Evolutionary conservation across 2,797 vertebrate genomes (phyloP), one percentile per base, ranked within the genome.

Genomic region (Lepilemur ruficaudatus): DNA sequence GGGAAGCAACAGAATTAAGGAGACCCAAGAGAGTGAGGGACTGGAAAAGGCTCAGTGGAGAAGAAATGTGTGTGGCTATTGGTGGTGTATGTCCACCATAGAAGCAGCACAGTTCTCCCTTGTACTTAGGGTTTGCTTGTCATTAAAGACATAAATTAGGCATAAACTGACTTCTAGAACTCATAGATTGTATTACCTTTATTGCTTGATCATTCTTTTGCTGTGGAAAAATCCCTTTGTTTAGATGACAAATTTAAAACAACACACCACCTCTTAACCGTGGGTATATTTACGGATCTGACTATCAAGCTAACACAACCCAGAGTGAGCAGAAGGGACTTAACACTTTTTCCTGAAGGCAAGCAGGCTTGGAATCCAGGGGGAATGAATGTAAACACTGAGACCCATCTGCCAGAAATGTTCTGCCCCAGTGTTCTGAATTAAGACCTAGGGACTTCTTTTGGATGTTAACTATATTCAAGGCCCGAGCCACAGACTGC

Each of bases 321-420:
- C 91, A 57, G 91, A 95, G 59, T 32, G 89, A 95, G 87, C 94
- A 97, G 94, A 96, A 97, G 96, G 94, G 80, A 93, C 84, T 73
- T 59, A 59, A 69, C 9, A 52, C 84, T 97, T 96, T 92, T 96
- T 98, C 95, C 96, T 91, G 96, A 94, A 96, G 96, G 93, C 96
- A 98, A 98, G 95, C 92, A 98, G 97, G 89, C 98, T 96, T 98
- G 97, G 81, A 97, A 80, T 96, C 96, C 96, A 87, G 82, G 70
- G 96, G 94, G 96, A 96, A 91, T 78, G 90, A 83, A 87, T 92
- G 72, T 94, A 97, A 97, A 94, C 88, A 89, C 88, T 0, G 35
- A 95, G 63, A 61, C 87, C 97, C 96, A 97, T 97, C 97, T 98
- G 97, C 96, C 92, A 94, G 84, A 87, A 94, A 76, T 84, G 92